These are phyloP conservation scores for Sarcoramphus papa DNA, from an alignment of 2,797 vertebrate genomes.

Conservation along the genomic window DNA sequence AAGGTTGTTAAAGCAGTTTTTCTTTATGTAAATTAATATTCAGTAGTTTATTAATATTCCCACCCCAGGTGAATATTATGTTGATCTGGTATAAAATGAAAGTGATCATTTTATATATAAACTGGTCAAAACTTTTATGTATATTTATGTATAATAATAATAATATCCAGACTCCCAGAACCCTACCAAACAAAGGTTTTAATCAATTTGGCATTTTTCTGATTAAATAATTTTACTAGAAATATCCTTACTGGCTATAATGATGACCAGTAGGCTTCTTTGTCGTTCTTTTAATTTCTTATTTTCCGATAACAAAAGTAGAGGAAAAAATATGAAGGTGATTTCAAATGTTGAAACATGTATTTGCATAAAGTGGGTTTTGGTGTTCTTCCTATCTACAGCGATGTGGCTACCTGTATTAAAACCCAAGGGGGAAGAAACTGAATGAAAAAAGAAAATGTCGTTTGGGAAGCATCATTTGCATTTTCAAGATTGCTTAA, in stretches of 20 bases:
- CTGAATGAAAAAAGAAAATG: not conserved
- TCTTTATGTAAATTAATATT: not conserved
- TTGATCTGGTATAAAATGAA: not conserved
- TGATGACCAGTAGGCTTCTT: not conserved
- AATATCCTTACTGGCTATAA: not conserved
- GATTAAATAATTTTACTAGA: not conserved
- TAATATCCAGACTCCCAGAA: not conserved
- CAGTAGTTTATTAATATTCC: not conserved
- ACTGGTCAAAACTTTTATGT: not conserved
- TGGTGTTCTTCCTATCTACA: not conserved
- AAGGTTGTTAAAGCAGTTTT: not conserved
- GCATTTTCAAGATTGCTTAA: constrained; percentile 3
- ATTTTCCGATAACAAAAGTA: not conserved
- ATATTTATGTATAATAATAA: not conserved
- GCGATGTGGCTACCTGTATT: not conserved
- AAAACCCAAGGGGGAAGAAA: not conserved
- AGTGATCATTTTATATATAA: not conserved
- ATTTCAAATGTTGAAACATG: not conserved
- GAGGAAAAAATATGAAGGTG: not conserved
- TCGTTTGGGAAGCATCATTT: not conserved
- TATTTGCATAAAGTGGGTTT: not conserved
- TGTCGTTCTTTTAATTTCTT: not conserved
- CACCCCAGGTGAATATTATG: not conserved
- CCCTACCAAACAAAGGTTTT: not conserved
- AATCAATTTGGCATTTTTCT: not conserved